These are phyloP conservation scores for Hemistola chrysoprasaria DNA, from an alignment of 2,888 invertebrate genomes.

Conservation along the genomic window DNA sequence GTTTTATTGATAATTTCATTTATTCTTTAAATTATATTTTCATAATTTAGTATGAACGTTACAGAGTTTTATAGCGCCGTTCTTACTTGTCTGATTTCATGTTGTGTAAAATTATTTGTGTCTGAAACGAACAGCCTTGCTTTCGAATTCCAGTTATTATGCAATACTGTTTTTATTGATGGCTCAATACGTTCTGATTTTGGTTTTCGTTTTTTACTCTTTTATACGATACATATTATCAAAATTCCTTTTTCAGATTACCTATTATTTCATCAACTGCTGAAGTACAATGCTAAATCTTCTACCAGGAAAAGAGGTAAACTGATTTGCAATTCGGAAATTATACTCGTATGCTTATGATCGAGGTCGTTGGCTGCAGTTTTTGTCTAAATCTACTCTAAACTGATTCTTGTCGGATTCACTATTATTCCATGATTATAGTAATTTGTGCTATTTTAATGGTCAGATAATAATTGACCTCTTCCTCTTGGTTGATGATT, in stretches of 20 bases:
- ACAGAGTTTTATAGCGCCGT: too few relatives aligned
- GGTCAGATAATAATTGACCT: too few relatives aligned
- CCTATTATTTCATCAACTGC: background rate
- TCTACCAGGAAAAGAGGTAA: too few relatives aligned
- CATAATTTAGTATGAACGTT: conserved; percentile 1
- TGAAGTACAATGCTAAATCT: too few relatives aligned
- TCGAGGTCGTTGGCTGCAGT: conserved; percentile 26
- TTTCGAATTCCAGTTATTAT: conserved; percentile 1
- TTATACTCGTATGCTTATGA: too few relatives aligned
- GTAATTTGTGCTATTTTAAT: background rate
- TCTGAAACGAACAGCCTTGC: conserved; percentile 1
- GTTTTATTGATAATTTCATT: conserved; percentile 11
- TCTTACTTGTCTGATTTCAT: too few relatives aligned
- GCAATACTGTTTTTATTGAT: background rate
- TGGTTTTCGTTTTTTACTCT: too few relatives aligned
- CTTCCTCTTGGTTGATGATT: too few relatives aligned
- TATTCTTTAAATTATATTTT: conserved; percentile 1
- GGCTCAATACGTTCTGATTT: too few relatives aligned
- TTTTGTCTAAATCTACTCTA: conserved; percentile 21
- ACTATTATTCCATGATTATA: conserved; percentile 12
- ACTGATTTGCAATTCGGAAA: too few relatives aligned
- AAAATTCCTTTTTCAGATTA: conserved; percentile 1
- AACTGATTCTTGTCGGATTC: conserved; percentile 27
- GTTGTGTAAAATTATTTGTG: background rate
- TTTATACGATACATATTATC: conserved; percentile 3